Percentiles rank a stretch among this genome's conserved stretches.
These are phyloP conservation scores for Neodiprion pinetum DNA, from an alignment of 1,140 invertebrate genomes.

Conservation along the genomic window DNA sequence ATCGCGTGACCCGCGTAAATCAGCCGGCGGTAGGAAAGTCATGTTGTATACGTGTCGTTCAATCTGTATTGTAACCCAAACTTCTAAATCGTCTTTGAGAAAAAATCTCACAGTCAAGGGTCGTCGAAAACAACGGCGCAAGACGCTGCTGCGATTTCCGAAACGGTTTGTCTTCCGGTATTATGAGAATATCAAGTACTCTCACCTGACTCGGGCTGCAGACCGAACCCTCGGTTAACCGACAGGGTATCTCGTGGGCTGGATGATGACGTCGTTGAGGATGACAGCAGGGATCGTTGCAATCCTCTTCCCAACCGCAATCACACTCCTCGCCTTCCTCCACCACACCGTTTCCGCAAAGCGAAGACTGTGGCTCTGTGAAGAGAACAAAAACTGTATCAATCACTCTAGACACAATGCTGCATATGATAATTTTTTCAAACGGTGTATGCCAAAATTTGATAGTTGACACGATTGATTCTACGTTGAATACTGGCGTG, in stretches of 20 bases:
- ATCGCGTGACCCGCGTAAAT: not conserved
- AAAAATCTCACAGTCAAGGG: not conserved
- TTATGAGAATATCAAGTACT: not conserved
- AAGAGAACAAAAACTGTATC: slow-evolving; percentile 21
- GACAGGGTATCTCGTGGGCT: slow-evolving; percentile 80
- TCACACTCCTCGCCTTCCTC: slow-evolving; percentile 97
- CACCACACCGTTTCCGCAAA: slow-evolving; percentile 97
- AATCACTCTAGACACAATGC: slow-evolving; percentile 6
- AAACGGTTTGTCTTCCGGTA: not conserved
- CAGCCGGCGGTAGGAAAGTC: not conserved
- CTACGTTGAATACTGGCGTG: too few species aligned
- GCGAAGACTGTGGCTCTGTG: slow-evolving; percentile 84
- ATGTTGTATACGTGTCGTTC: not conserved
- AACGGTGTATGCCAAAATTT: too few species aligned
- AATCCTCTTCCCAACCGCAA: slow-evolving; percentile 97
- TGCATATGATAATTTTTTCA: not conserved
- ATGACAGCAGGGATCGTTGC: slow-evolving; percentile 92
- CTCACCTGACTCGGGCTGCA: slow-evolving; percentile 84
- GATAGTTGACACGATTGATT: too few species aligned
- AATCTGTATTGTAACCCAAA: too few species aligned
- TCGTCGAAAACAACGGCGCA: not conserved
- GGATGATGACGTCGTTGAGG: slow-evolving; percentile 83
- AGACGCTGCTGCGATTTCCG: not conserved
- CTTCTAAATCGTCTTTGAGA: slow-evolving; percentile 2
- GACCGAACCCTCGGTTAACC: slow-evolving; percentile 74